These are phyloP conservation scores for Ceyx margarethae DNA, from an alignment of 2,113 vertebrate genomes.

Conservation along the genomic window DNA sequence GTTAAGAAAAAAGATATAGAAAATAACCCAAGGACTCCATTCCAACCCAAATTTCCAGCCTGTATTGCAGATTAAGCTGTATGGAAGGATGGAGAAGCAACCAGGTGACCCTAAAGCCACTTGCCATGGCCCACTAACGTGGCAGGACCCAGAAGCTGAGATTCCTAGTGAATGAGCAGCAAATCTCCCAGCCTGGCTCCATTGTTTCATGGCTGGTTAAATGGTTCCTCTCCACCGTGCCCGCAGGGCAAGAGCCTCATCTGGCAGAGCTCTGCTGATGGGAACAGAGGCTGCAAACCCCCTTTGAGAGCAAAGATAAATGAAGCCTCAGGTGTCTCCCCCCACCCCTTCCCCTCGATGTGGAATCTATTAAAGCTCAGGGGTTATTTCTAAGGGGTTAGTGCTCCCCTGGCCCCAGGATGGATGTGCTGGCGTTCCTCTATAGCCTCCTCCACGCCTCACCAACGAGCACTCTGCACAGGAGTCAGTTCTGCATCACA, in stretches of 20 bases:
- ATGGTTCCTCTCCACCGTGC: rapidly evolving
- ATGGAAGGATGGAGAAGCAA: neutral
- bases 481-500: neutral
- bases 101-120: rapidly evolving
- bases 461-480: rapidly evolving
- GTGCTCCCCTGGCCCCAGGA: neutral
- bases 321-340: neutral
- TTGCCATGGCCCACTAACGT: rapidly evolving
- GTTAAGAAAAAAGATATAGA: neutral
- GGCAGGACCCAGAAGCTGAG: rapidly evolving
- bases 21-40: neutral
- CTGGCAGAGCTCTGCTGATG: neutral
- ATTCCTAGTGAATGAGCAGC: rapidly evolving
- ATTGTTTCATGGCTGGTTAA: neutral
- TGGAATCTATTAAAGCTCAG: neutral
- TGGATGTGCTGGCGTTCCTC: neutral
- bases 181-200: rapidly evolving
- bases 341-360: neutral
- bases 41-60: neutral
- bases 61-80: rapidly evolving
- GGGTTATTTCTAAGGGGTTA: neutral
- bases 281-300: neutral
- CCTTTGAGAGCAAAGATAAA: neutral
- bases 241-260: rapidly evolving
- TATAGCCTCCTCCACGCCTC: neutral